A percentile compares a stretch with the other conserved stretches of the same genome.
phyloP scores from a whole-genome alignment of 1,140 invertebrate genomes.

The Cydia fagiglandana region DNA sequence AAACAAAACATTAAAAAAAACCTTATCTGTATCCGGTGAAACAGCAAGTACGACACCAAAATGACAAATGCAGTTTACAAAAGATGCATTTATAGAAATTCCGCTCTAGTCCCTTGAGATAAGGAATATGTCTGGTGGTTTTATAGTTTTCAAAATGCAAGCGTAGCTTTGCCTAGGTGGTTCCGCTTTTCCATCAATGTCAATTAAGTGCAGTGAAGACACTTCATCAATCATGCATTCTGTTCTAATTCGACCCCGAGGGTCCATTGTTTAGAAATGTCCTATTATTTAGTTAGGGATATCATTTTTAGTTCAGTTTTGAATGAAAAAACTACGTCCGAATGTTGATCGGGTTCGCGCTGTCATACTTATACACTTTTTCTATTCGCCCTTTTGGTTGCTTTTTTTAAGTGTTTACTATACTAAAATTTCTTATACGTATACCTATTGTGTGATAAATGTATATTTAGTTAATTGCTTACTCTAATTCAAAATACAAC shows the following conservation, averaged over 20 bases:
- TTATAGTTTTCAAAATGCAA: constrained; percentile 32
- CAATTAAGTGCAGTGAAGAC: constrained; percentile 73
- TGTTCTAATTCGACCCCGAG: constrained; percentile 48
- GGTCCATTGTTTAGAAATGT: constrained; percentile 64
- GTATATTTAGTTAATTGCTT: too few relatives aligned
- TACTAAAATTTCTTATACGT: too few relatives aligned
- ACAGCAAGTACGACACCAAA: constrained; percentile 33
- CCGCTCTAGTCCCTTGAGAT: constrained; percentile 23
- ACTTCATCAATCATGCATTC: constrained; percentile 72
- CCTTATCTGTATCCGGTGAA: constrained; percentile 37
- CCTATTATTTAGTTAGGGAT: constrained; percentile 39
- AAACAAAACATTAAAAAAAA: constrained; percentile 24
- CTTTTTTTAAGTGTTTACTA: too few relatives aligned
- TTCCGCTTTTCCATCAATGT: constrained; percentile 71
- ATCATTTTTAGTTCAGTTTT: constrained; percentile 5
- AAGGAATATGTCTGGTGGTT: constrained; percentile 24
- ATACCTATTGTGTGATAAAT: too few relatives aligned
- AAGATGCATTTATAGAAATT: constrained; percentile 5
- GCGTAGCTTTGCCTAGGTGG: constrained; percentile 34
- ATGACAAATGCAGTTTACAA: not conserved
- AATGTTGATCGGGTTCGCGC: not conserved
- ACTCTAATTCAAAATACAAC: too few relatives aligned
- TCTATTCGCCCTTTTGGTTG: too few relatives aligned
- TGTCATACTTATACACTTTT: not conserved
- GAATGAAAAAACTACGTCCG: not conserved